Conservation (phyloP, 2,797 vertebrate genomes). For the Falco biarmicus region DNA sequence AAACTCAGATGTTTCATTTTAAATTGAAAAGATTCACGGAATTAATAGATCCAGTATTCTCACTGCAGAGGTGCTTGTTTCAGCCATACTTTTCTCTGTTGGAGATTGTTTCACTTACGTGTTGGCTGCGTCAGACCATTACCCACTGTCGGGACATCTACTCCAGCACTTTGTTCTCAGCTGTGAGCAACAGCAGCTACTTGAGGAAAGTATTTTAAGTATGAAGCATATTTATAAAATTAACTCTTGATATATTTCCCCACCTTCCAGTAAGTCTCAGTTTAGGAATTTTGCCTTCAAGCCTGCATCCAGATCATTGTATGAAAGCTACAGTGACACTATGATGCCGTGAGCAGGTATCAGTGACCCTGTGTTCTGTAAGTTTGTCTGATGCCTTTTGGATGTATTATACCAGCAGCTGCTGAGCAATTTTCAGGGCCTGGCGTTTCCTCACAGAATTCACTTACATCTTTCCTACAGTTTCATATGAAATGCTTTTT, state of each 20-base stretch:
- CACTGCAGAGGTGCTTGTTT: neutral
- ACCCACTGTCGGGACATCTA: fast-evolving
- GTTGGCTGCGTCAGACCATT: neutral
- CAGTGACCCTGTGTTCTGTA: neutral
- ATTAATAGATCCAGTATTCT: neutral
- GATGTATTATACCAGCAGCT: neutral
- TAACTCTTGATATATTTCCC: neutral
- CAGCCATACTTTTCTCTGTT: neutral
- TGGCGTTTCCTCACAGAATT: neutral
- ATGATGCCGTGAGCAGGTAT: neutral
- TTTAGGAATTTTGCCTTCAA: neutral
- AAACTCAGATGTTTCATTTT: neutral
- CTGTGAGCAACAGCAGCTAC: neutral
- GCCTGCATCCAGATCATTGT: neutral
- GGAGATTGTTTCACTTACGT: neutral
- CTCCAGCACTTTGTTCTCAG: neutral
- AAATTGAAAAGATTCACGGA: neutral
- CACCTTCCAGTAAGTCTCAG: neutral
- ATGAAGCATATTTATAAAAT: neutral
- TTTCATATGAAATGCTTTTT: neutral
- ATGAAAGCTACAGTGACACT: neutral
- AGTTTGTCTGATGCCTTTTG: neutral
- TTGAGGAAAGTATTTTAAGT: neutral
- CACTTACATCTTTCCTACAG: neutral
- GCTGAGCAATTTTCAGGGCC: neutral